phyloP scores from a whole-genome alignment of 1,140 invertebrate species.

The Drepana arcuata region DNA sequence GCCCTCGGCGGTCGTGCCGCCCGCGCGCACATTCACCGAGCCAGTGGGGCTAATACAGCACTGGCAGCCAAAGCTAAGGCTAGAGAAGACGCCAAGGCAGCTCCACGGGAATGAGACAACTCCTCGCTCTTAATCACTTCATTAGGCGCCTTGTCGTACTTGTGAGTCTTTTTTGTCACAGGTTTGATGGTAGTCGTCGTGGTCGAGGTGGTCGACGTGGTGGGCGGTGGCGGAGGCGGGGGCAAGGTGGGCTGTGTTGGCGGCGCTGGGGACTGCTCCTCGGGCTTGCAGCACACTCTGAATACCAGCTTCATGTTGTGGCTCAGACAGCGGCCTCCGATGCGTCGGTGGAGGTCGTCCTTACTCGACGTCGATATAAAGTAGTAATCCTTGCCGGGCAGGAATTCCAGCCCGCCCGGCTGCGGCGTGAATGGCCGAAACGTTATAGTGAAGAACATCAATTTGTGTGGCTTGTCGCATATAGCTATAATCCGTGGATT shows the following conservation, averaged over 20 bases:
- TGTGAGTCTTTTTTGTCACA: constrained; percentile 76
- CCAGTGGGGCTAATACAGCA: constrained; percentile 53
- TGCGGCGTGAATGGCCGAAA: constrained; percentile 96
- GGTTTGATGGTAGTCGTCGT: constrained; percentile 60
- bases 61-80: constrained; percentile 54
- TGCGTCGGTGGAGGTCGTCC: constrained; percentile 90
- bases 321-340: constrained; percentile 90
- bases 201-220: constrained; percentile 55
- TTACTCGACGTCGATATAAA: constrained; percentile 95
- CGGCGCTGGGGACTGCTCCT: constrained; percentile 70
- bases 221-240: constrained; percentile 70
- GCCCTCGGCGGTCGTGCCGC: constrained; percentile 46
- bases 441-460: constrained; percentile 97
- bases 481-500: constrained; percentile 94
- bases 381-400: constrained; percentile 95
- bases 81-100: constrained; percentile 51
- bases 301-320: constrained; percentile 98
- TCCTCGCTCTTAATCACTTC: constrained; percentile 95
- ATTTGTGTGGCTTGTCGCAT: constrained; percentile 94
- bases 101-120: constrained; percentile 78
- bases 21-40: constrained; percentile 66
- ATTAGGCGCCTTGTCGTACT: constrained; percentile 90
- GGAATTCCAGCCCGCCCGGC: constrained; percentile 94
- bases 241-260: constrained; percentile 64
- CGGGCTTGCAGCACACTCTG: constrained; percentile 89